A percentile compares a stretch with the other conserved stretches of the same genome.
phyloP scores from a whole-genome alignment of 2,113 vertebrate species.

The Suncus etruscus region DNA sequence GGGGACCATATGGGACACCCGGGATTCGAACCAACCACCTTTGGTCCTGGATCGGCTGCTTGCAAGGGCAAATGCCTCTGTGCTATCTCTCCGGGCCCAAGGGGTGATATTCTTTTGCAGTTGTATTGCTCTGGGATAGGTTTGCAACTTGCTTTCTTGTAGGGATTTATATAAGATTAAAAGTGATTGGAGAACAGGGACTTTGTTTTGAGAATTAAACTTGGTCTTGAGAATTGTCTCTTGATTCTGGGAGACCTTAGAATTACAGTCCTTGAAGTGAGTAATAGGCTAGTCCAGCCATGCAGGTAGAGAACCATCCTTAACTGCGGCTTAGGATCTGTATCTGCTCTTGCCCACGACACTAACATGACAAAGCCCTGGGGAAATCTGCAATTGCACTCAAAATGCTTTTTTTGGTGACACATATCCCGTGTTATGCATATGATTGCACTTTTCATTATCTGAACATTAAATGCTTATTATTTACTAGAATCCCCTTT shows the following conservation, averaged over 20 bases:
- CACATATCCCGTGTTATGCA: background rate
- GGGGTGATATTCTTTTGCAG: slow-evolving; percentile 7
- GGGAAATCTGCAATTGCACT: background rate
- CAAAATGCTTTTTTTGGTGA: background rate
- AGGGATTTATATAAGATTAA: slow-evolving; percentile 23
- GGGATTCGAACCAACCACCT: too few species aligned
- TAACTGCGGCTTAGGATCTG: background rate
- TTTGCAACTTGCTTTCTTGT: slow-evolving; percentile 45
- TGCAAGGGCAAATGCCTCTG: too few species aligned
- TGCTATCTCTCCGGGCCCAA: too few species aligned
- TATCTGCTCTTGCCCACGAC: background rate
- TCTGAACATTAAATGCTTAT: background rate
- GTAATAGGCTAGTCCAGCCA: background rate
- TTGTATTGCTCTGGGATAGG: slow-evolving; percentile 17
- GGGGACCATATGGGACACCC: too few species aligned
- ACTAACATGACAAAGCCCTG: background rate
- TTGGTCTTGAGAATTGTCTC: background rate
- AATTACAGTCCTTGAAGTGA: background rate
- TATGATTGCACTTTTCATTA: slow-evolving; percentile 10
- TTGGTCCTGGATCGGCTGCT: too few species aligned
- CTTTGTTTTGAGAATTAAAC: background rate
- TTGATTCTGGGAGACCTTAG: background rate
- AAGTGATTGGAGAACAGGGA: background rate
- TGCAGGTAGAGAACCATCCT: background rate
- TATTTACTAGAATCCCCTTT: background rate